Percentiles rank a stretch among this genome's conserved stretches.
phyloP scores from a whole-genome alignment of 2,888 invertebrate genomes.

The Brachycybe producta region DNA sequence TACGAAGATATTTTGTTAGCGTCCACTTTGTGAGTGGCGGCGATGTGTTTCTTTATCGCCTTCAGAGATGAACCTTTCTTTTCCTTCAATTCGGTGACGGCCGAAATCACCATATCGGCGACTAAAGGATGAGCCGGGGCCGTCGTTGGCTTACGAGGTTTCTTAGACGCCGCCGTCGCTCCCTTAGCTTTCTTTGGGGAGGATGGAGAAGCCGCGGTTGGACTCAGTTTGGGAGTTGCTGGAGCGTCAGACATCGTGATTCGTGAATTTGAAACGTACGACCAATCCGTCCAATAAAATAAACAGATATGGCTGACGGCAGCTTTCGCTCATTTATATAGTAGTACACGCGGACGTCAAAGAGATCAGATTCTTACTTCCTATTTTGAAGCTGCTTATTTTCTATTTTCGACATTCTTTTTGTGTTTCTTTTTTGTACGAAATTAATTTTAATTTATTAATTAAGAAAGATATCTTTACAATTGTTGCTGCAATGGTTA shows the following conservation, averaged over 20 bases:
- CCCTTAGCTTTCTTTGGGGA: conserved; percentile 22
- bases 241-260: conserved; percentile 21
- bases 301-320: neutral
- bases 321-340: neutral
- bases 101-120: conserved; percentile 45
- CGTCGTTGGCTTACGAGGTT: conserved; percentile 22
- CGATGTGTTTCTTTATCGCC: conserved; percentile 51
- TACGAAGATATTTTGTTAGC: conserved; percentile 44
- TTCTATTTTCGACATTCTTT: neutral
- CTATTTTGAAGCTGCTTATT: neutral
- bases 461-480: no score
- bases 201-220: conserved; percentile 16
- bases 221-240: conserved; percentile 13
- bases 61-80: conserved; percentile 45
- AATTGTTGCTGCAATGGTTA: no score
- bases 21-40: conserved; percentile 46
- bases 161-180: conserved; percentile 16
- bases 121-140: conserved; percentile 39
- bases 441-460: neutral
- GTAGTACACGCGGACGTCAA: neutral
- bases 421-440: neutral
- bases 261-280: neutral
- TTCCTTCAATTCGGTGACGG: conserved; percentile 33
- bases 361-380: neutral
- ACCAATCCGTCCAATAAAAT: no score